phyloP scores from a whole-genome alignment of 37 sponge, comb jelly and placozoan genomes.

The Aphrocallistes beatrix region DNA sequence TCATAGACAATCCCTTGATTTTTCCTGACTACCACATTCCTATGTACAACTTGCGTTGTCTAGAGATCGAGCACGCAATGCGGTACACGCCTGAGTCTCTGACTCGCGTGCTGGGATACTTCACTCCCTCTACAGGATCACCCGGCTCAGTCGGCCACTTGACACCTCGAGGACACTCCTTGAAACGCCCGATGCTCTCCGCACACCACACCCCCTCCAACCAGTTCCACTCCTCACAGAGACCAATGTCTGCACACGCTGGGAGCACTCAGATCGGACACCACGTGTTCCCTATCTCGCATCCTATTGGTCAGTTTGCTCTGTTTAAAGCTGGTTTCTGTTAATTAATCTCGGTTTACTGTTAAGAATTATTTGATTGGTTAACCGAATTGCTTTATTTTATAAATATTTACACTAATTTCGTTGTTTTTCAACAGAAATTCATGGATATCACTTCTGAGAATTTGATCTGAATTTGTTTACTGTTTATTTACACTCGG shows the following conservation, averaged over 20 bases:
- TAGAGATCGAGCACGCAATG: not conserved
- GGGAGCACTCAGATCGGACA: not conserved
- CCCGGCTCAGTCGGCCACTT: not conserved
- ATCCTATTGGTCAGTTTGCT: not conserved
- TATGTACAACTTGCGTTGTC: no score
- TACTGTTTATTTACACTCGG: no score
- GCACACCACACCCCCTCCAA: not conserved
- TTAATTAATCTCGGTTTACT: no score
- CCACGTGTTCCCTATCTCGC: not conserved
- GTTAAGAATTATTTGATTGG: not conserved
- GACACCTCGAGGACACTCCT: not conserved
- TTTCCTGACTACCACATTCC: no score
- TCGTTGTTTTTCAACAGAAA: no score
- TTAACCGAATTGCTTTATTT: not conserved
- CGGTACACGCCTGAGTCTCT: conserved; percentile 1
- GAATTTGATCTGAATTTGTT: no score
- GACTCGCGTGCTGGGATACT: not conserved
- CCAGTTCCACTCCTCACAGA: not conserved
- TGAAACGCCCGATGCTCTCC: not conserved
- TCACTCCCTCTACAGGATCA: not conserved
- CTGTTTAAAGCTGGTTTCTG: no score
- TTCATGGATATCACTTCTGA: no score
- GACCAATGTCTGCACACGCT: not conserved
- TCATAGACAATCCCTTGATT: no score
- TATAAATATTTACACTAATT: not conserved